Evolutionary conservation across 2,888 invertebrate species (phyloP).

Genomic region (Steinernema carpocapsae): DNA sequence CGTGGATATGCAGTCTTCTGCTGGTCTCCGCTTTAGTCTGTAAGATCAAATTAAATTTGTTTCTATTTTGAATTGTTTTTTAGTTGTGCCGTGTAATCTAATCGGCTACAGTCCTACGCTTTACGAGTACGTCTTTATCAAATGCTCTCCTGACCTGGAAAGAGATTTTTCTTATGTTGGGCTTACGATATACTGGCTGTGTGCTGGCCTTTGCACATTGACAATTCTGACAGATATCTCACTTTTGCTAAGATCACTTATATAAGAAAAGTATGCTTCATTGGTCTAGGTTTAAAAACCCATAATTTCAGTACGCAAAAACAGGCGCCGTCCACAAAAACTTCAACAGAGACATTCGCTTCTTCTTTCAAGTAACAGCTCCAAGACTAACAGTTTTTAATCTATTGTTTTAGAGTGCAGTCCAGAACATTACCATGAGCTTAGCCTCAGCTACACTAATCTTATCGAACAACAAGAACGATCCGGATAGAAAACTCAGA

Average conservation of each 20-base stretch:
- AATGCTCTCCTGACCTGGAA: not conserved
- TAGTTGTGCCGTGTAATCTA: slow-evolving; percentile 13
- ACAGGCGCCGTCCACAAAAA: not conserved
- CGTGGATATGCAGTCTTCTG: not conserved
- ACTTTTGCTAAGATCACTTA: not conserved
- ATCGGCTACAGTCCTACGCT: slow-evolving; percentile 16
- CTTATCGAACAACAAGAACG: slow-evolving; percentile 3
- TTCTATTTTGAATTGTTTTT: not conserved
- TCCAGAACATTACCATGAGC: slow-evolving; percentile 5
- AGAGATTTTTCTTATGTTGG: not conserved
- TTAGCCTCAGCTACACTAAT: not conserved
- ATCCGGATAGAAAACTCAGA: not conserved
- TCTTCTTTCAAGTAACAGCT: not conserved
- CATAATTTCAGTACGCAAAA: not conserved
- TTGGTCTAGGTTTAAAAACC: not conserved
- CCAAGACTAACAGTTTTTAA: not conserved
- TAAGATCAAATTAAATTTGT: not conserved
- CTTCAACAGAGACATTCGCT: not conserved
- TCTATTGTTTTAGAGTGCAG: not conserved
- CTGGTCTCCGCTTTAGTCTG: not conserved
- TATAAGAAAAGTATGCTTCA: not conserved
- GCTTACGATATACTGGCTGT: not conserved
- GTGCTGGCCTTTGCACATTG: not conserved
- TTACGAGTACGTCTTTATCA: slow-evolving; percentile 8
- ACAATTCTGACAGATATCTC: not conserved